Base-by-base conservation (phyloP, 2,888 invertebrate genomes). In the Eupithecia exiguata region DNA sequence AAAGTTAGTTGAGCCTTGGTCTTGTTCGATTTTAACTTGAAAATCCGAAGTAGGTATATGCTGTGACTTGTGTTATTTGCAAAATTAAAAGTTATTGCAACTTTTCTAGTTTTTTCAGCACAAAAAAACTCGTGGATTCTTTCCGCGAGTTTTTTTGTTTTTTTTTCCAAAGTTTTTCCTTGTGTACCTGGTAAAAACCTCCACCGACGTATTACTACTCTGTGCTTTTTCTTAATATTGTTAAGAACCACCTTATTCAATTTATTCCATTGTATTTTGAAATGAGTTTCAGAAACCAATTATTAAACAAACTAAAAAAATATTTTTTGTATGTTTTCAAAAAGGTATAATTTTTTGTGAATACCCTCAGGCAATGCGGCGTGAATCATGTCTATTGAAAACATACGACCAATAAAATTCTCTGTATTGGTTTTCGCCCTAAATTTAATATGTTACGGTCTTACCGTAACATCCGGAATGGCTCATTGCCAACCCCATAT, bases 1-100 rank as follows among this genome's bases (percentile, higher is more conserved):
- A 87, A 85, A 88, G 84, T 84, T 77, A 70, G 67, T 35, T 79
- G 72, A 74, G 79, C 87, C 87, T 87, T 87, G 86, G 80, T 76
- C 82, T 81, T 81, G 81, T 82, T 86, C 77, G 74, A 53, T 58
- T 75, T 68, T 67, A 70, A 72, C 69, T 21, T 46, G 7, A 70
- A 73, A 76, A 53, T 30, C 69, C 49, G 69, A 65, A 21, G 18
- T 16, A 62, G 14, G 30, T 65, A 10, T 58, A 25, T 21, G n/a
- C 36, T 38, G 30, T 30, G 36, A n/a, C 36, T 36, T 62, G 30
- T 62, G 18, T 35, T 18, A 62, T 3, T 62, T 53, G 21, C 21
- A 53, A 21, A 4, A 21, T 58, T 58, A 58, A 58, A 25, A 25
- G 58, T 25, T 10, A 53, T 53, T n/a, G 3, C n/a, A 49, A 4